These are phyloP conservation scores for Otis tarda DNA, from an alignment of 2,113 vertebrate species.

Conservation along the genomic window DNA sequence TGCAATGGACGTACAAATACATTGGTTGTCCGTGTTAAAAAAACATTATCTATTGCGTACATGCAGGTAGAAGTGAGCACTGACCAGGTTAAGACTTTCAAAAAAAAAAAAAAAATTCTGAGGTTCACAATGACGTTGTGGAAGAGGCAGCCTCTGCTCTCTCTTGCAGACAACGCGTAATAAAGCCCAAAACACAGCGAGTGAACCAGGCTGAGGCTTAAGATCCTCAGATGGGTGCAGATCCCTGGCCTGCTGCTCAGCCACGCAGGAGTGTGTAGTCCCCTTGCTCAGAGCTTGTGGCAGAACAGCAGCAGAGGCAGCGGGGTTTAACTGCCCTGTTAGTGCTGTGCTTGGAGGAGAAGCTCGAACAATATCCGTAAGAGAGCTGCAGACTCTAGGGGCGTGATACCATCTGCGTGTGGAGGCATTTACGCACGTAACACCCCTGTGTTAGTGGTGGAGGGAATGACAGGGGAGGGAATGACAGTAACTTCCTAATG, in stretches of 20 bases:
- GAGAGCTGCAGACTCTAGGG: neutral
- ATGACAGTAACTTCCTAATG: neutral
- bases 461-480: neutral
- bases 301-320: neutral
- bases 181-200: neutral
- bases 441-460: accelerated
- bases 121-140: neutral
- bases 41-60: neutral
- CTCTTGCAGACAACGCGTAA: neutral
- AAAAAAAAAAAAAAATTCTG: neutral
- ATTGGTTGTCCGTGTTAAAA: neutral
- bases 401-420: neutral
- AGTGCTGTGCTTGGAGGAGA: neutral
- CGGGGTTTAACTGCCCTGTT: neutral
- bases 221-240: neutral
- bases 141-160: neutral
- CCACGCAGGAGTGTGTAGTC: accelerated
- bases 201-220: neutral
- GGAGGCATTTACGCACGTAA: neutral
- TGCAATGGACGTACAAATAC: neutral
- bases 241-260: neutral
- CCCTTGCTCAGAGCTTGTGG: neutral
- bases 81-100: neutral
- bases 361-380: accelerated
- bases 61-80: neutral